Conservation (phyloP, 2,888 invertebrate species). For the Drosophila nr. fundita region DNA sequence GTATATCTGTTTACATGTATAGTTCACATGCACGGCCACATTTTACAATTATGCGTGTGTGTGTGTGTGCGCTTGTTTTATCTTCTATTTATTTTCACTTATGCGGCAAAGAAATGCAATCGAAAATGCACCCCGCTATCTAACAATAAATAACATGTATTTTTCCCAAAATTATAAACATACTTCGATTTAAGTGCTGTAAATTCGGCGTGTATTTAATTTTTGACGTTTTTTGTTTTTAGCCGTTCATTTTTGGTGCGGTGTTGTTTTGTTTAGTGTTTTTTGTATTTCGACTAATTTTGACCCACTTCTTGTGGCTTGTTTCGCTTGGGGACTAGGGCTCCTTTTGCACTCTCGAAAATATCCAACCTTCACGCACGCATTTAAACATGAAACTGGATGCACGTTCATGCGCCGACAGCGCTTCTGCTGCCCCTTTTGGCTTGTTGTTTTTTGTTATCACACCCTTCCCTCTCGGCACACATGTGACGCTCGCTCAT, state of each 20-base stretch:
- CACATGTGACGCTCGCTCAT: slow-evolving; percentile 19
- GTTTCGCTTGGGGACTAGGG: slow-evolving; percentile 55
- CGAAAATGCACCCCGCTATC: slow-evolving; percentile 43
- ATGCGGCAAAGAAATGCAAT: slow-evolving; percentile 72
- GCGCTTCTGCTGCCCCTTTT: slow-evolving; percentile 65
- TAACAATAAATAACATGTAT: slow-evolving; percentile 55
- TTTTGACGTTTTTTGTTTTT: slow-evolving; percentile 20
- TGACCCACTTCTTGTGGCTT: slow-evolving; percentile 69
- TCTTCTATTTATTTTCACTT: slow-evolving; percentile 79
- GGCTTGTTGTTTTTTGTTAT: slow-evolving; percentile 46
- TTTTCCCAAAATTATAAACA: slow-evolving; percentile 53
- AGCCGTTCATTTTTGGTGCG: slow-evolving; percentile 38
- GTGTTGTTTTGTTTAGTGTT: slow-evolving; percentile 42
- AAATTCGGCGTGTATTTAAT: slow-evolving; percentile 33
- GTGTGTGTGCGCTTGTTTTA: slow-evolving; percentile 52
- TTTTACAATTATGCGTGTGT: slow-evolving; percentile 30
- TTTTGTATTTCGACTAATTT: slow-evolving; percentile 51
- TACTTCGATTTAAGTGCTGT: slow-evolving; percentile 46
- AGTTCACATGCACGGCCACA: slow-evolving; percentile 33
- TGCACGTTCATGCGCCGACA: slow-evolving; percentile 65
- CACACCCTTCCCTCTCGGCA: slow-evolving; percentile 13
- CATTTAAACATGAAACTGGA: slow-evolving; percentile 73
- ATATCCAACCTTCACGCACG: slow-evolving; percentile 78
- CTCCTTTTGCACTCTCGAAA: slow-evolving; percentile 57
- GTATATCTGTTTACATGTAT: slow-evolving; percentile 34